Percentiles rank a stretch among this genome's conserved stretches.
These are phyloP conservation scores for Melitaea athalia DNA, from an alignment of 2,888 invertebrate species.

Conservation along the genomic window DNA sequence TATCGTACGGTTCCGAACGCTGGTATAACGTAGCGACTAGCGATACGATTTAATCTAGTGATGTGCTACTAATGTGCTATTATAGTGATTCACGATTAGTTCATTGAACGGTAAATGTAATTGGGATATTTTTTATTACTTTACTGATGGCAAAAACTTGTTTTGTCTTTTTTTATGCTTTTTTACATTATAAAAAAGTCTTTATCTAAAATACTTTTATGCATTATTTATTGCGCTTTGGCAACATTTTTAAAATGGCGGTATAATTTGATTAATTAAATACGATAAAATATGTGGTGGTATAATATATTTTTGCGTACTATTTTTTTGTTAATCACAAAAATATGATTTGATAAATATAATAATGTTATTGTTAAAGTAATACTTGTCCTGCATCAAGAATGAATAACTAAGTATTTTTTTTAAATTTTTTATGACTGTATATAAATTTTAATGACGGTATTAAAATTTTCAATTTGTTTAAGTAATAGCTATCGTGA, in stretches of 20 bases:
- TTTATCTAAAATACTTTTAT: too few species aligned
- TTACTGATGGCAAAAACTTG: not conserved
- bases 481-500: too few species aligned
- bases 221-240: not conserved
- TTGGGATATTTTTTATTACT: not conserved
- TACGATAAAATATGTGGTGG: not conserved
- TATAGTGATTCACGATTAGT: not conserved
- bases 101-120: not conserved
- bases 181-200: not conserved
- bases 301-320: not conserved
- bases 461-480: too few species aligned
- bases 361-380: too few species aligned
- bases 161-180: not conserved
- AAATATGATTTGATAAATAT: too few species aligned
- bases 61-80: constrained; percentile 5
- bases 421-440: too few species aligned
- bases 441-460: too few species aligned
- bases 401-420: too few species aligned
- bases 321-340: not conserved
- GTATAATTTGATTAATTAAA: not conserved
- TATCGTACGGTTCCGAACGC: too few species aligned
- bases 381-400: too few species aligned
- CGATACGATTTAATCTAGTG: constrained; percentile 9
- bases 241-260: not conserved
- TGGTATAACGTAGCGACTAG: too few species aligned